Evolutionary conservation across 2,797 vertebrate genomes (phyloP).

Genomic region (Sylvia borin): DNA sequence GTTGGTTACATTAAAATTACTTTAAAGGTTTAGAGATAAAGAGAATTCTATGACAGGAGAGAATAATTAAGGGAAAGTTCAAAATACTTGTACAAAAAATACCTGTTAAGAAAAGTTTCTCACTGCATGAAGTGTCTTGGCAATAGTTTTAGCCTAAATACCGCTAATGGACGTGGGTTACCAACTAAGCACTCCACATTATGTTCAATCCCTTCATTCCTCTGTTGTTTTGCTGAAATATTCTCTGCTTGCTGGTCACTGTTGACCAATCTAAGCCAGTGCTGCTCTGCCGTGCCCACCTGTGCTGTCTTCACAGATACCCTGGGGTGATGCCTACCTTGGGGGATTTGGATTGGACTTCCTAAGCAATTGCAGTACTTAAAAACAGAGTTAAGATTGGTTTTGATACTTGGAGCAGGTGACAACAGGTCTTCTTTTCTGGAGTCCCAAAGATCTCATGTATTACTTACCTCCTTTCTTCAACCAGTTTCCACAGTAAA

Average conservation of each 20-base stretch:
- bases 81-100: background rate
- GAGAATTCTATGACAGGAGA: background rate
- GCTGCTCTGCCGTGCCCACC: background rate
- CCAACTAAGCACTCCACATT: background rate
- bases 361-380: background rate
- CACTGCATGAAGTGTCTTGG: background rate
- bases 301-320: rapidly evolving
- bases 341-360: rapidly evolving
- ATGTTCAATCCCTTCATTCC: background rate
- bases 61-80: background rate
- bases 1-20: background rate
- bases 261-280: rapidly evolving
- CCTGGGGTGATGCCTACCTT: rapidly evolving
- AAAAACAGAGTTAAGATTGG: background rate
- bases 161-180: background rate
- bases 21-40: background rate
- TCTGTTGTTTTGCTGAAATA: background rate
- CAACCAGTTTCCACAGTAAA: background rate
- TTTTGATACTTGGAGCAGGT: background rate
- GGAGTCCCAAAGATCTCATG: background rate
- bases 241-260: rapidly evolving
- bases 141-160: background rate
- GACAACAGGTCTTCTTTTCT: background rate
- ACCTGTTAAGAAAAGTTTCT: background rate
- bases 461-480: background rate